A percentile compares a stretch with the other conserved stretches of the same genome.
Evolutionary conservation across 2,888 invertebrate genomes (phyloP).

Genomic region (Lomographa bimaculata): DNA sequence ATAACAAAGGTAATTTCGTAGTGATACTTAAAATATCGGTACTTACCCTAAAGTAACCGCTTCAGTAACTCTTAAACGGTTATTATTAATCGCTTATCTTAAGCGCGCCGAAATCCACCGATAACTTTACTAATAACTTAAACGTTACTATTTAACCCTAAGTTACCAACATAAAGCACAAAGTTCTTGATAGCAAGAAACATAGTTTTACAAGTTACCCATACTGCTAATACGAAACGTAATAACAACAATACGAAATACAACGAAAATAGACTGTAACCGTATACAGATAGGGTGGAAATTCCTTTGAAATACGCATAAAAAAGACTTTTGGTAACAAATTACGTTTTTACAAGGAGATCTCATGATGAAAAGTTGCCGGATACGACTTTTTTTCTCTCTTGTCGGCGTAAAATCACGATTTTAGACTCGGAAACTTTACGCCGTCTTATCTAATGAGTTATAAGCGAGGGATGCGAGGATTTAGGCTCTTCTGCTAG

Average conservation of each 20-base stretch:
- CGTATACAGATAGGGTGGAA: constrained; percentile 2
- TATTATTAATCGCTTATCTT: constrained; percentile 7
- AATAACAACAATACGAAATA: not conserved
- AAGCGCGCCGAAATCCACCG: not conserved
- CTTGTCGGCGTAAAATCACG: constrained; percentile 19
- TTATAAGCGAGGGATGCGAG: constrained; percentile 38
- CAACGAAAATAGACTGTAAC: constrained; percentile 7
- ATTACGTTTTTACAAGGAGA: constrained; percentile 52
- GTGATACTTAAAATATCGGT: too few species aligned
- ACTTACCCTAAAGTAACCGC: too few species aligned
- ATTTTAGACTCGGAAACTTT: constrained; percentile 29
- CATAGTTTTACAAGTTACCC: constrained; percentile 11
- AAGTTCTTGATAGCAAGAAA: constrained; percentile 3
- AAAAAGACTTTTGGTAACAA: constrained; percentile 34
- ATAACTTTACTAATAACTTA: constrained; percentile 11
- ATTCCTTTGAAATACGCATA: constrained; percentile 7
- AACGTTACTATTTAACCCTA: constrained; percentile 2
- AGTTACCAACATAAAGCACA: constrained; percentile 3
- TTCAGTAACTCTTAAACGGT: too few species aligned
- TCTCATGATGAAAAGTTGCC: constrained; percentile 43
- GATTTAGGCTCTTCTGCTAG: constrained; percentile 32
- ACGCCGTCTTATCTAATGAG: constrained; percentile 50
- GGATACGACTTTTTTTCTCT: constrained; percentile 27
- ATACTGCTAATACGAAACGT: not conserved
- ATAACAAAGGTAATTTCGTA: too few species aligned